Conservation (phyloP, 2,797 vertebrate species). For the Babyrousa celebensis region DNA sequence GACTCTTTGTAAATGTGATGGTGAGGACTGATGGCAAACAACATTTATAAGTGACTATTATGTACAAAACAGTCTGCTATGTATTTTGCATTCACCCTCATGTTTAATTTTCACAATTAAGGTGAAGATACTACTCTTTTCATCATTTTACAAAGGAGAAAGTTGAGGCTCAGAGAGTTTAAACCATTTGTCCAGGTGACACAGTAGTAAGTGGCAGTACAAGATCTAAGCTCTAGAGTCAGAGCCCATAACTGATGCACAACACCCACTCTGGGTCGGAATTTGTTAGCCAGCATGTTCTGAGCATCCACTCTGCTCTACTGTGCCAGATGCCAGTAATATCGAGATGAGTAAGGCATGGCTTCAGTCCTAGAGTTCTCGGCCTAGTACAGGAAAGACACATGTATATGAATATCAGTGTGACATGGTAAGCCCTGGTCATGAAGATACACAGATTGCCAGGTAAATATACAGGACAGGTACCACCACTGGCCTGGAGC, state of each 20-base stretch:
- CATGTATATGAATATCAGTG: background rate
- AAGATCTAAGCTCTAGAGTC: background rate
- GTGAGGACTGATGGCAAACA: background rate
- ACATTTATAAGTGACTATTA: background rate
- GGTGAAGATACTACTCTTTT: background rate
- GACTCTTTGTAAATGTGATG: background rate
- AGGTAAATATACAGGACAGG: background rate
- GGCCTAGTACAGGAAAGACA: background rate
- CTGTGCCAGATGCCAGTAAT: background rate
- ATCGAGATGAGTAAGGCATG: background rate
- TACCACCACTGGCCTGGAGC: background rate
- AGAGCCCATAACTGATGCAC: background rate
- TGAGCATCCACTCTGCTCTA: background rate
- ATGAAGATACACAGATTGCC: background rate
- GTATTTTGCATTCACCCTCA: background rate
- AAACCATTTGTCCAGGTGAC: background rate
- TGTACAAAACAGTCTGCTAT: background rate
- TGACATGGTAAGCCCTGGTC: background rate
- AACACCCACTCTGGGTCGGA: background rate
- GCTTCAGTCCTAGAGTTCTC: background rate
- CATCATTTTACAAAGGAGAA: background rate
- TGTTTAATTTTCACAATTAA: background rate
- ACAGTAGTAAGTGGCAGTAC: background rate
- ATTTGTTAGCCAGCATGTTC: accelerated
- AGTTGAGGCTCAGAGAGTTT: background rate